Evolutionary conservation across 2,797 vertebrate genomes (phyloP), one percentile per base, ranked within the genome.

Genomic region (Enteromius paludinosus): DNA sequence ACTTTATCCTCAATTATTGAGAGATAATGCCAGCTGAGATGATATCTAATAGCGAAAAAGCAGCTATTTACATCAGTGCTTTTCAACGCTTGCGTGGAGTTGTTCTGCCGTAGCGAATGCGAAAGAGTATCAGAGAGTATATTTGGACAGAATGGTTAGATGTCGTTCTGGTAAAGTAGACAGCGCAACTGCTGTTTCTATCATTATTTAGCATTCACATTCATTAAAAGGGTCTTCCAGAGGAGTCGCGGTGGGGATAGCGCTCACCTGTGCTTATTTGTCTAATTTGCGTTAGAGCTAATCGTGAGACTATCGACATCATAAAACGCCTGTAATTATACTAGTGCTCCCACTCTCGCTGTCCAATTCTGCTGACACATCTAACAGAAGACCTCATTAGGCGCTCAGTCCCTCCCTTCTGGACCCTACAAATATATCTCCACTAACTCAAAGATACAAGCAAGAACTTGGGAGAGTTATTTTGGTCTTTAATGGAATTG

Each of bases 401-500:
- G 79, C 85, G 75, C 41, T 76, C 47, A 68, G n/a, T 38, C 70
- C 59, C 7, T 62, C 66, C 62, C 47, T 78, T 81, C 38, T 79
- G 69, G 74, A 69, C 78, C 61, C 62, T 86, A 81, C 43, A 90
- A 75, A 35, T 85, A 86, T 85, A 85, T 89, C 82, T 85, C 83
- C 81, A 70, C 79, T 87, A 84, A 90, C 88, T 86, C 86, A 75
- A 74, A 82, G 86, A 83, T 89, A 88, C 86, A 89, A 88, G 78
- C 86, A 83, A 71, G 85, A 87, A 85, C 87, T 87, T 71, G 68
- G 68, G 71, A 88, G 89, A 92, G 87, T 93, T 93, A 92, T 93
- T 93, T 91, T 87, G 81, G 86, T 79, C 81, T 84, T 86, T 94
- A 94, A 95, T 94, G 88, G 93, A 93, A 94, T 92, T 89, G 83